phyloP scores from a whole-genome alignment of 2,797 vertebrate genomes.

The Malacoraja senta region DNA sequence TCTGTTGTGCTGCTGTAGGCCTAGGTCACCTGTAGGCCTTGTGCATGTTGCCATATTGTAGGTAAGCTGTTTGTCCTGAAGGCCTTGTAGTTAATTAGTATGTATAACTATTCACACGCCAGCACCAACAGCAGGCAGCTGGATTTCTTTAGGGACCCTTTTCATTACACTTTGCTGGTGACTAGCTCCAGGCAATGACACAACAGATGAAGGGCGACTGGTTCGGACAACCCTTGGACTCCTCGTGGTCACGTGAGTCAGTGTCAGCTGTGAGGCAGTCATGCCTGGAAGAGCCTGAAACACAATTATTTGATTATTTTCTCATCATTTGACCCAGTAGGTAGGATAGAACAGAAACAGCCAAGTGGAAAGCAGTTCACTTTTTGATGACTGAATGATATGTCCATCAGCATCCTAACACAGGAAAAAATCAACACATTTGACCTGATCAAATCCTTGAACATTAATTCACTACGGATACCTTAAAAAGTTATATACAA shows the following conservation, averaged over 20 bases:
- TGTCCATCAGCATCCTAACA: not conserved
- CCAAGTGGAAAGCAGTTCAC: not conserved
- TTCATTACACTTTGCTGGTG: slow-evolving; percentile 34
- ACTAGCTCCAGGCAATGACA: slow-evolving; percentile 38
- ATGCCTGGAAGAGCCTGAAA: slow-evolving; percentile 38
- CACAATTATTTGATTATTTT: slow-evolving; percentile 45
- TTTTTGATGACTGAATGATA: not conserved
- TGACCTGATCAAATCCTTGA: not conserved
- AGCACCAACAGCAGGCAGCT: slow-evolving; percentile 47
- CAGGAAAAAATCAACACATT: not conserved
- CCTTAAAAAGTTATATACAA: not conserved
- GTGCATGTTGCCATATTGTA: slow-evolving; percentile 43
- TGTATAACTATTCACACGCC: slow-evolving; percentile 44
- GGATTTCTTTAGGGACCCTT: slow-evolving; percentile 35
- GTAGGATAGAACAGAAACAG: slow-evolving; percentile 45
- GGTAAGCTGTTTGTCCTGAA: slow-evolving; percentile 37
- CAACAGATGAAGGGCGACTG: slow-evolving; percentile 46
- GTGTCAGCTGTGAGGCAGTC: slow-evolving; percentile 56
- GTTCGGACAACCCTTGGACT: slow-evolving; percentile 38
- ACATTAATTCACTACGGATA: not conserved
- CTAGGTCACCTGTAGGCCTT: slow-evolving; percentile 37
- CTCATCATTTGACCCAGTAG: slow-evolving; percentile 44
- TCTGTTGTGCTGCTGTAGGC: slow-evolving; percentile 43
- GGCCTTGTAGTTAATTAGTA: slow-evolving; percentile 36
- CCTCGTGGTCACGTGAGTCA: slow-evolving; percentile 46